phyloP scores from a whole-genome alignment of 2,113 vertebrate genomes.

The Paradoxurus hermaphroditus region DNA sequence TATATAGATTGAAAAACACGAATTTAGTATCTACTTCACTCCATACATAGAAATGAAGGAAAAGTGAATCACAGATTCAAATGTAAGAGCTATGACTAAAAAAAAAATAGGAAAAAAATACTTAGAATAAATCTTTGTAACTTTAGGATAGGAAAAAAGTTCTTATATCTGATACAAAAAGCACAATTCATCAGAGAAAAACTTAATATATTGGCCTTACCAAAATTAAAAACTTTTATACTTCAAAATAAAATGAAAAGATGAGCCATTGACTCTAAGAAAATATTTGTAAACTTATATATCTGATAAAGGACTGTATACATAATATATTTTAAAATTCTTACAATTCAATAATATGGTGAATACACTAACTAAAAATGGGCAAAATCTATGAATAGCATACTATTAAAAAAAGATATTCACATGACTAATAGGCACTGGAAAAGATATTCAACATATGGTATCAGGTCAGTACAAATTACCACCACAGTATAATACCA shows the following conservation, averaged over 20 bases:
- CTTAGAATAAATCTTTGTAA: neutral
- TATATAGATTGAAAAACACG: neutral
- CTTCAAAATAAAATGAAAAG: neutral
- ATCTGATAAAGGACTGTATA: neutral
- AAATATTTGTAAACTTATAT: neutral
- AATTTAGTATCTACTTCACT: neutral
- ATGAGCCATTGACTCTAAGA: neutral
- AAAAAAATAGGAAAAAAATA: neutral
- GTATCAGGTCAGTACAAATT: neutral
- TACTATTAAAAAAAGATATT: neutral
- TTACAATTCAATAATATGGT: neutral
- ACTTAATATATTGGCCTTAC: neutral
- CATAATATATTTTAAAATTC: neutral
- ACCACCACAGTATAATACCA: neutral
- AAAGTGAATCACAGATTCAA: neutral
- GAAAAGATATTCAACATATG: neutral
- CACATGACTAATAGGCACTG: neutral
- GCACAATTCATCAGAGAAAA: neutral
- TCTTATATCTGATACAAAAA: neutral
- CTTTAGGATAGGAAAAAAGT: neutral
- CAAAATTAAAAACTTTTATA: neutral
- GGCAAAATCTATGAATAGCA: neutral
- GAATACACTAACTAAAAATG: neutral
- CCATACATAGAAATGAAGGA: neutral
- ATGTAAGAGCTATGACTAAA: neutral